Evolutionary conservation across 2,797 vertebrate genomes (phyloP), one percentile per base, ranked within the genome.

Genomic region (Sebastes nivosus): DNA sequence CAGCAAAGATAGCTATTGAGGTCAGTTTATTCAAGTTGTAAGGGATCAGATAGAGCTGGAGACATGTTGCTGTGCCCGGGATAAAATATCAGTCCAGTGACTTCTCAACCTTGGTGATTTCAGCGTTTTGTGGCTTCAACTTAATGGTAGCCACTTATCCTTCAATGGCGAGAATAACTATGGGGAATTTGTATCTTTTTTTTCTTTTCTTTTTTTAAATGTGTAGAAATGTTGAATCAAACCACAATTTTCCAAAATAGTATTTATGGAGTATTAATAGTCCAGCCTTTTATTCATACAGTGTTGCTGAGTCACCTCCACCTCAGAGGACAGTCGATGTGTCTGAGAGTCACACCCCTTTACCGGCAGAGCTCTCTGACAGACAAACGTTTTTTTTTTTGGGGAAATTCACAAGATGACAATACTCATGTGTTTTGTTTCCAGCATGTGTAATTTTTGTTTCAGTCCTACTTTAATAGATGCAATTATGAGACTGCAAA

Each of bases 1-100:
- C 42, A 58, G 63, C 36, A 55, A 61, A 72, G 57, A 84, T 77
- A 55, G 60, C 66, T 61, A 81, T 25, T 75, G 42, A 84, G 42
- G 25, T 73, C 27, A 72, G 16, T 16, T 65, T 75, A 64, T 72
- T 83, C 38, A 34, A 69, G 65, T 46, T 71, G 5, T 13, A 38
- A 5, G 12, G 29, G 29, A 67, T 79, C 55, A 71, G 79, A 75
- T 81, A 78, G 13, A 74, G 61, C 50, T 34, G 11, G 24, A 71
- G 1, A 67, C 30, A 67, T 59, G 27, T 18, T 75, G 4, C 71
- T 71, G 27, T 24, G 36, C 32, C 57, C 16, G 55, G 22, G 25
- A 9, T 0, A 55, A 22, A 59, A 22, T 42, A 59, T 24, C 4
- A 18, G 16, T 55, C 18, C 7, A 68, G 2, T 68, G 46, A 69